A percentile compares a stretch with the other conserved stretches of the same genome.
Conservation (phyloP, 2,113 vertebrate species). For the Hippopotamus amphibius region DNA sequence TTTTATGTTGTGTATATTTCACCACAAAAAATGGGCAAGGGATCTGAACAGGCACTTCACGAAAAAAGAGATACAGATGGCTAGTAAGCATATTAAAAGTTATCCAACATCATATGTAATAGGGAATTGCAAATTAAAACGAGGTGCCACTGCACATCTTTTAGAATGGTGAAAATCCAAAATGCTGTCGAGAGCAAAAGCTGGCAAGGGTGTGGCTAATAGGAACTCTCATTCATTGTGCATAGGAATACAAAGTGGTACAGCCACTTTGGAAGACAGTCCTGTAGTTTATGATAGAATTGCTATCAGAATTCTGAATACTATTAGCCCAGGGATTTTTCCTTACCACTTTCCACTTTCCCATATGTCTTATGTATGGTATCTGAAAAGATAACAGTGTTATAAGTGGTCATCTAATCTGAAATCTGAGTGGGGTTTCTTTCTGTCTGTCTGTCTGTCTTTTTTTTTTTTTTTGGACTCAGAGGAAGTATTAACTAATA, state of each 20-base stretch:
- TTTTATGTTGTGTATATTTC: slow-evolving; percentile 26
- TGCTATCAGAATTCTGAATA: background rate
- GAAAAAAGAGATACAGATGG: background rate
- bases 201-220: background rate
- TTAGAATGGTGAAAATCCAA: slow-evolving; percentile 9
- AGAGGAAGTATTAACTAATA: background rate
- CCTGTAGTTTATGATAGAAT: background rate
- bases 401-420: slow-evolving; percentile 8
- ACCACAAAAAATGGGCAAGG: background rate
- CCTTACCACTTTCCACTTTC: background rate
- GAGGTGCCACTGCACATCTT: background rate
- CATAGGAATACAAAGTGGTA: background rate
- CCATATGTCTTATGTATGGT: background rate
- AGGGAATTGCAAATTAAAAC: slow-evolving; percentile 7
- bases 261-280: background rate
- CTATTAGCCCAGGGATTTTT: background rate
- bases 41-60: background rate
- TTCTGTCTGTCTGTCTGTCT: background rate
- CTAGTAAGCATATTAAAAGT: background rate
- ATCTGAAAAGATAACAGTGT: background rate
- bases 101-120: background rate
- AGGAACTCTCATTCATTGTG: background rate
- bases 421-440: background rate
- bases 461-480: background rate
- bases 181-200: background rate